Percentiles rank a stretch among this genome's conserved stretches.
phyloP scores from a whole-genome alignment of 2,113 vertebrate species.

The Cygnus atratus region DNA sequence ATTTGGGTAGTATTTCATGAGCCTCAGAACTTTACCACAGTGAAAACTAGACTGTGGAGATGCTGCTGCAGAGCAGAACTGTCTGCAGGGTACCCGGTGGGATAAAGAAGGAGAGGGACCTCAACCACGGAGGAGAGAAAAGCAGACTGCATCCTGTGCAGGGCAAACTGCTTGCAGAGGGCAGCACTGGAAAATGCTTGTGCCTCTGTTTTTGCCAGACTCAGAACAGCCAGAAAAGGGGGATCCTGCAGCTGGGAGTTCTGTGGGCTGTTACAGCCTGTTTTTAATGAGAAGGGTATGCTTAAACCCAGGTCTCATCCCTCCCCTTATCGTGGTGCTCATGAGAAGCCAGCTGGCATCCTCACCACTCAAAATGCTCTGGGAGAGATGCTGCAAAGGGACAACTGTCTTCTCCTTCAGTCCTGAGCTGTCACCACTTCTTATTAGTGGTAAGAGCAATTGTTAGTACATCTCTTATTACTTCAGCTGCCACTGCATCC shows the following conservation, averaged over 20 bases:
- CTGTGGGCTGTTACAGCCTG: neutral
- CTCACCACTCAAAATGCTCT: neutral
- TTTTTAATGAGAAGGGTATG: neutral
- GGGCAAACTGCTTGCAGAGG: accelerated
- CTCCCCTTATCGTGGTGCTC: neutral
- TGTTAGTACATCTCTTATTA: neutral
- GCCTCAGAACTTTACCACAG: neutral
- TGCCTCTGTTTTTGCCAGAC: neutral
- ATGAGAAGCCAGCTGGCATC: neutral
- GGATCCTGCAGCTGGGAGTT: neutral
- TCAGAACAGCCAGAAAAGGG: neutral
- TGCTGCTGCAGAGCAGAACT: neutral
- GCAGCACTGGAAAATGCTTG: neutral
- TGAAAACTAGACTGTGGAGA: neutral
- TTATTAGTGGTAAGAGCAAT: neutral
- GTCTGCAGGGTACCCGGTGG: neutral
- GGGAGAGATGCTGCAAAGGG: neutral
- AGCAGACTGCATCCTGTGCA: accelerated
- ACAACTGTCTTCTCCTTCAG: neutral
- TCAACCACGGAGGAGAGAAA: neutral
- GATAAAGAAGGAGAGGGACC: neutral
- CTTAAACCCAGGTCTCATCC: neutral
- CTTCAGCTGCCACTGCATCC: neutral
- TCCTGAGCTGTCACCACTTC: neutral
- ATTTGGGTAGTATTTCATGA: neutral